Conservation (phyloP, 1,140 invertebrate genomes). For the Camponotus vicinus region DNA sequence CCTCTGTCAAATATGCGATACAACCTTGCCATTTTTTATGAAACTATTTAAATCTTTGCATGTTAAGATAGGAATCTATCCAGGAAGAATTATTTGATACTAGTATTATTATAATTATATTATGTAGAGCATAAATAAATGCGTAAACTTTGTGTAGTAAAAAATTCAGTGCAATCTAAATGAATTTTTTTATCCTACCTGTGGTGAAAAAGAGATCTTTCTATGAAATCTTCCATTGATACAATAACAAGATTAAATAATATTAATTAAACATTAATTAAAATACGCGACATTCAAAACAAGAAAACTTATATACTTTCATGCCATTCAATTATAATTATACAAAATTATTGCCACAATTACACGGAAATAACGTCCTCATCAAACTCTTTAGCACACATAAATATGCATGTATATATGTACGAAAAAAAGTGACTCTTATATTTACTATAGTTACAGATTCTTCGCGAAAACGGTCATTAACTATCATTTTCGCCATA, state of each 20-base stretch:
- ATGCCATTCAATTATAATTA: background rate
- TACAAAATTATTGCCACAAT: background rate
- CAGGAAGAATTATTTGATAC: background rate
- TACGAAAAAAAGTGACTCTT: background rate
- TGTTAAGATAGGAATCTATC: conserved; percentile 4
- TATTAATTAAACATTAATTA: background rate
- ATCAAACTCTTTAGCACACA: background rate
- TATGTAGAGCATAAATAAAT: no score
- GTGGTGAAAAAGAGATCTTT: no score
- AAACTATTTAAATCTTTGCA: background rate
- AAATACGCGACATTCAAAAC: background rate
- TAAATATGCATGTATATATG: background rate
- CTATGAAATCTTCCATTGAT: no score
- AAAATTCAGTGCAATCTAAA: background rate
- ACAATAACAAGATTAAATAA: background rate
- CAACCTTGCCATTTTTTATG: background rate
- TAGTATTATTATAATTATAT: background rate
- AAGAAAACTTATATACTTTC: background rate
- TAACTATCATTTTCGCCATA: conserved; percentile 34
- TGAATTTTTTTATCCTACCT: background rate
- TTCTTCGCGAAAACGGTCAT: background rate
- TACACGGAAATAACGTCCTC: background rate
- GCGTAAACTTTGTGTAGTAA: background rate
- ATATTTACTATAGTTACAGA: background rate
- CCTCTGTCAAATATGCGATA: background rate